Percentiles rank a stretch among this genome's conserved stretches.
These are phyloP conservation scores for Micoletzkya japonica DNA, from an alignment of 2,888 invertebrate species.

Conservation along the genomic window DNA sequence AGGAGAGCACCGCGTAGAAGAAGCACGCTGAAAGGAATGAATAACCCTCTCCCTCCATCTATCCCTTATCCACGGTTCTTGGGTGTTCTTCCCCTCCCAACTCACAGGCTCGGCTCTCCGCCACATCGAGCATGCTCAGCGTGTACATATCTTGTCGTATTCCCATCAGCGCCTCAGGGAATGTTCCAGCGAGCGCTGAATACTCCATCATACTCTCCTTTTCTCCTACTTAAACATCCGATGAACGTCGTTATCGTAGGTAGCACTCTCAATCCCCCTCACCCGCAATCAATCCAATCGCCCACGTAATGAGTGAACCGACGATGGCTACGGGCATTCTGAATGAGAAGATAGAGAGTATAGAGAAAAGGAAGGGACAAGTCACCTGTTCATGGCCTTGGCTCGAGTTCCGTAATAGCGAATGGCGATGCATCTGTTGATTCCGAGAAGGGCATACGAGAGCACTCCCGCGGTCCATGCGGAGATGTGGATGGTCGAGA, in stretches of 20 bases:
- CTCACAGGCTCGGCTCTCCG: constrained; percentile 24
- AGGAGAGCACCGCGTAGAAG: constrained; percentile 37
- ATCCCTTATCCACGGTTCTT: not conserved
- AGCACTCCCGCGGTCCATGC: constrained; percentile 61
- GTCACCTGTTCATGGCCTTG: constrained; percentile 42
- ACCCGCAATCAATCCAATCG: constrained; percentile 49
- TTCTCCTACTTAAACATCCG: not conserved
- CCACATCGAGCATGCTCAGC: constrained; percentile 40
- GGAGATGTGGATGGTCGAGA: constrained; percentile 54
- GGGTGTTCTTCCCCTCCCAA: not conserved
- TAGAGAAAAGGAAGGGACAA: not conserved
- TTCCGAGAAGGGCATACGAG: constrained; percentile 45
- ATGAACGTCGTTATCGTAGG: not conserved
- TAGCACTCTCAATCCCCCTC: not conserved
- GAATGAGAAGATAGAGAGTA: not conserved
- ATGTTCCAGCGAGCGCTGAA: constrained; percentile 52
- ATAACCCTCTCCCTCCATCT: not conserved
- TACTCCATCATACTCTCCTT: not conserved
- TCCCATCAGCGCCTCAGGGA: constrained; percentile 49
- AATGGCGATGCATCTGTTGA: constrained; percentile 59
- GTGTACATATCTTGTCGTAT: constrained; percentile 54
- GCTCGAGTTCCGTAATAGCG: constrained; percentile 61
- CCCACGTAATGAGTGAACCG: constrained; percentile 54
- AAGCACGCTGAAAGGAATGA: constrained; percentile 45
- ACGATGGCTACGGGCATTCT: constrained; percentile 54